These are phyloP conservation scores for Cecidostiba fungosa DNA, from an alignment of 2,888 invertebrate species.

Conservation along the genomic window DNA sequence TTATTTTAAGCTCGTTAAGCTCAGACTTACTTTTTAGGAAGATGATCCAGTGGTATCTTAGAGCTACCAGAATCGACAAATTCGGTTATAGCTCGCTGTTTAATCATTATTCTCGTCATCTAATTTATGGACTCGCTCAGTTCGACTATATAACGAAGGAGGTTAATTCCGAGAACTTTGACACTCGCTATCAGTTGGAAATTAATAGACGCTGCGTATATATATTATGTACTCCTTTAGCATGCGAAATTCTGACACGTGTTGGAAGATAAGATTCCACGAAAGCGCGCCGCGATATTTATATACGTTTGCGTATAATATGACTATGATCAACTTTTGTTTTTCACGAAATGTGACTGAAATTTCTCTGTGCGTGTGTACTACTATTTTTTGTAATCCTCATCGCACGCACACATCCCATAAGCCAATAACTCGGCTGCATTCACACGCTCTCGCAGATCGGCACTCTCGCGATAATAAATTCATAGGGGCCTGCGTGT, in stretches of 20 bases:
- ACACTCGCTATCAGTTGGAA: not conserved
- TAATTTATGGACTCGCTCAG: not conserved
- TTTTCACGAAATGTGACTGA: no score
- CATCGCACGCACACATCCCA: no score
- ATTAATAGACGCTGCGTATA: not conserved
- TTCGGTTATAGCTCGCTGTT: not conserved
- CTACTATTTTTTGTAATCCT: no score
- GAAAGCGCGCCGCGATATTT: not conserved
- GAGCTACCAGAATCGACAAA: not conserved
- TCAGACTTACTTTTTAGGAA: not conserved
- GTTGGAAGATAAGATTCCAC: not conserved
- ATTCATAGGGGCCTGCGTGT: slow-evolving; percentile 38
- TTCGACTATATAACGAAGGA: not conserved
- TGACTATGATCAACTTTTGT: not conserved
- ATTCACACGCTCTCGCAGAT: not conserved
- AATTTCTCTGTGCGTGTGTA: no score
- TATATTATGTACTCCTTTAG: not conserved
- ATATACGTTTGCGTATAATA: not conserved
- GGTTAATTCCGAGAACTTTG: not conserved
- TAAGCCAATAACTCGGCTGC: not conserved
- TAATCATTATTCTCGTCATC: not conserved
- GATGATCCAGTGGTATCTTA: no score
- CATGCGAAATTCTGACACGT: not conserved
- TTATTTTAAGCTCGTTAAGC: not conserved
- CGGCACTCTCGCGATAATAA: slow-evolving; percentile 30